Evolutionary conservation across 2,888 invertebrate genomes (phyloP).

Genomic region (Parochlus steinenii): DNA sequence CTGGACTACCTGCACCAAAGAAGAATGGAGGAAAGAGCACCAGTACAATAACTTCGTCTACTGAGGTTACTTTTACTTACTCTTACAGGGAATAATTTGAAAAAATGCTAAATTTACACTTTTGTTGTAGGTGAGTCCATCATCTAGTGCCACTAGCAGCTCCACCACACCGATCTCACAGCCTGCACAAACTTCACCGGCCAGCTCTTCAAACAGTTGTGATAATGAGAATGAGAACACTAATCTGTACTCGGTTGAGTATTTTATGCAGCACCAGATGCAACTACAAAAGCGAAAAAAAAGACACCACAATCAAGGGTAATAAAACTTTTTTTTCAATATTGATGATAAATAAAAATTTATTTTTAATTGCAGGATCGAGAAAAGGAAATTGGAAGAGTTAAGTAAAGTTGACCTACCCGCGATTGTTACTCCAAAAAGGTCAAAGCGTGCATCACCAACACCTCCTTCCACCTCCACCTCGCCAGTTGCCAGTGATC

Average conservation of each 20-base stretch:
- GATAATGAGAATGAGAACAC: slow-evolving; percentile 4
- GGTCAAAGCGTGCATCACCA: slow-evolving; percentile 6
- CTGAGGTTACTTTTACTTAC: no score
- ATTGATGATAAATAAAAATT: not conserved
- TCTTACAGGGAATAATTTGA: no score
- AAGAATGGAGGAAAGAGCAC: slow-evolving; percentile 3
- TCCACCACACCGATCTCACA: slow-evolving; percentile 5
- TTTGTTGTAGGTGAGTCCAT: no score
- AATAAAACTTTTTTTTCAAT: not conserved
- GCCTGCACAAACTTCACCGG: no score
- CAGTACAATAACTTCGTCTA: slow-evolving; percentile 4
- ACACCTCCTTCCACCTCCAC: not conserved
- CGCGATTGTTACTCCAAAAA: slow-evolving; percentile 10
- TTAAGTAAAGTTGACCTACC: slow-evolving; percentile 1
- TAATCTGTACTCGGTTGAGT: not conserved
- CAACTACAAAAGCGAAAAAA: slow-evolving; percentile 2
- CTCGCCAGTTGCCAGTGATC: no score
- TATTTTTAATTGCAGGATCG: slow-evolving; percentile 1
- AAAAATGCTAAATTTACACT: no score
- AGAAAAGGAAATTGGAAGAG: slow-evolving; percentile 10
- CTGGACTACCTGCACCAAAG: no score
- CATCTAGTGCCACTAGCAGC: slow-evolving; percentile 9
- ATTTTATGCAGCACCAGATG: slow-evolving; percentile 1
- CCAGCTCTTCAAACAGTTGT: slow-evolving; percentile 5
- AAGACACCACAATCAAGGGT: not conserved